Evolutionary conservation across 2,888 invertebrate genomes (phyloP).

Genomic region (Ichneumoninae sp.): DNA sequence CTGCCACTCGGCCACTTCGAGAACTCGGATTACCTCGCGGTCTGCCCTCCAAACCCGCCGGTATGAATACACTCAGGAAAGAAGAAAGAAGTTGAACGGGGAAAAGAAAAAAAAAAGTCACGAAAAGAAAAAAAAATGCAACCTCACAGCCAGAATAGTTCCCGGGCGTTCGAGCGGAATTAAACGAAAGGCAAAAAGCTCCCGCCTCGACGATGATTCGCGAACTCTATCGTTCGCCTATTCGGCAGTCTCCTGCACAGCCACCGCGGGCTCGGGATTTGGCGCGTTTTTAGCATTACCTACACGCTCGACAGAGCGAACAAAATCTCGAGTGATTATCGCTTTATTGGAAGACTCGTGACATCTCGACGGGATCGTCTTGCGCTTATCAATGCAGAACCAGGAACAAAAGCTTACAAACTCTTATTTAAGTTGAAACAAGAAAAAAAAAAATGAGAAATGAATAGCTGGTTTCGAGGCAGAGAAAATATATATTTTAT

Average conservation of each 20-base stretch:
- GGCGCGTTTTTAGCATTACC: background rate
- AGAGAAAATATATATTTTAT: slow-evolving; percentile 2
- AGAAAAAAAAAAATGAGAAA: background rate
- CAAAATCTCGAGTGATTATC: background rate
- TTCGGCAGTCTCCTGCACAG: background rate
- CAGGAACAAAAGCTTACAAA: background rate
- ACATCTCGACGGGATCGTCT: background rate
- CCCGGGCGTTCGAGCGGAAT: slow-evolving; percentile 17
- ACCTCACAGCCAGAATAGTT: background rate
- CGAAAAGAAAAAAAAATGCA: background rate
- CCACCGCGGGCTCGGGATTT: background rate
- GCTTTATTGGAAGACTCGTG: background rate
- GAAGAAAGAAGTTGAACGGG: slow-evolving; percentile 6
- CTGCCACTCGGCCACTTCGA: slow-evolving; percentile 21
- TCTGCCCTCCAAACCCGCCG: background rate
- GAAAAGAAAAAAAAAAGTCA: background rate
- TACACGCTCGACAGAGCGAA: background rate
- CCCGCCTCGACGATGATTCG: slow-evolving; percentile 7
- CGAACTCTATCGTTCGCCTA: slow-evolving; percentile 19
- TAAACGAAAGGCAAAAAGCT: slow-evolving; percentile 21
- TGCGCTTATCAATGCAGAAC: background rate
- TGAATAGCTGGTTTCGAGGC: background rate
- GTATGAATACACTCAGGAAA: background rate
- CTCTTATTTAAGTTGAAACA: background rate
- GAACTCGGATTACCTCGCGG: slow-evolving; percentile 36